Evolutionary conservation across 2,797 vertebrate genomes (phyloP).

Genomic region (Sebastes diploproa): DNA sequence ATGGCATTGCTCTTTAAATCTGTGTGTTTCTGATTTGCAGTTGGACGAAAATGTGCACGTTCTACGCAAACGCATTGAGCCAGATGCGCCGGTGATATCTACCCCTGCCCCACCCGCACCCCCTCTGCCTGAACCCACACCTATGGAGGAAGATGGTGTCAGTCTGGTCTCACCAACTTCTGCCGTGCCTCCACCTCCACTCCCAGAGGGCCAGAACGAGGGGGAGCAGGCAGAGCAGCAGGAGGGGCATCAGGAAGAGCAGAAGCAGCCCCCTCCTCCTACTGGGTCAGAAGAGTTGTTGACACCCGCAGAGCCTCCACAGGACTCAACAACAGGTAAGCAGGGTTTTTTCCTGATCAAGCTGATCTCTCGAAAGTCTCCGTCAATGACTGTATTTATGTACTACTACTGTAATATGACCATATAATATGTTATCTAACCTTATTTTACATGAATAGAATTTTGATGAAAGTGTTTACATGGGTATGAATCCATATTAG

Average conservation of each 20-base stretch:
- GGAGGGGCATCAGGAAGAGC: slow-evolving; percentile 48
- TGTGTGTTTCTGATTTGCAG: slow-evolving; percentile 64
- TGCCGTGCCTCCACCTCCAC: slow-evolving; percentile 65
- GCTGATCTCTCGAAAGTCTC: background rate
- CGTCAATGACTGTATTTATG: background rate
- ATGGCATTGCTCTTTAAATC: background rate
- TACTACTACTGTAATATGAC: background rate
- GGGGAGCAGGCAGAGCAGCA: slow-evolving; percentile 70
- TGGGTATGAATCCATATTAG: background rate
- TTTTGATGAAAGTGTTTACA: background rate
- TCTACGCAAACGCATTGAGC: slow-evolving; percentile 84
- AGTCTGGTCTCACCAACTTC: slow-evolving; percentile 60
- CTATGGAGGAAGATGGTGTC: slow-evolving; percentile 70
- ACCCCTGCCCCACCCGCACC: slow-evolving; percentile 54
- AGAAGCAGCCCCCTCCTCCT: slow-evolving; percentile 55
- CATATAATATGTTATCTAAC: background rate
- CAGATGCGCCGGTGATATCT: slow-evolving; percentile 61
- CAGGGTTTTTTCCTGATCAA: background rate
- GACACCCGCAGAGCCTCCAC: slow-evolving; percentile 38
- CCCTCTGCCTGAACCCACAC: slow-evolving; percentile 55
- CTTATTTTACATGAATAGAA: background rate
- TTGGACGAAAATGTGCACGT: slow-evolving; percentile 88
- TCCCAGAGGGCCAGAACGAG: slow-evolving; percentile 70
- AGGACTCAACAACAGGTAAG: slow-evolving; percentile 68
- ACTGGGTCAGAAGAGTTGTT: slow-evolving; percentile 58